Conservation (phyloP, 1,140 invertebrate species). For the Magallana gigas region DNA sequence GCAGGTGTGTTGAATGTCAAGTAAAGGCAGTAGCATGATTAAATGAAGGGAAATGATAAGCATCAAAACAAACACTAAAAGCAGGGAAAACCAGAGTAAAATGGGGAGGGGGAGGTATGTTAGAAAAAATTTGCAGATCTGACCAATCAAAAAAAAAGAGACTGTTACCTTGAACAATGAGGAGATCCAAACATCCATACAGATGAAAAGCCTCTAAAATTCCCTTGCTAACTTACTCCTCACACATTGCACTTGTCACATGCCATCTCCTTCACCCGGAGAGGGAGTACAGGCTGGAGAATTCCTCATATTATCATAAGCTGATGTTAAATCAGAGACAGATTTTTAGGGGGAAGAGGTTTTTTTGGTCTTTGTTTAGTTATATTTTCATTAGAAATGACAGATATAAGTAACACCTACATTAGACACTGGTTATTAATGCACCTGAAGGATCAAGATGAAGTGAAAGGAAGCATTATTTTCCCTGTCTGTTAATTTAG, state of each 20-base stretch:
- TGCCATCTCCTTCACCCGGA: conserved; percentile 6
- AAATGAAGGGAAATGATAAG: not conserved
- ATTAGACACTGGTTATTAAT: not conserved
- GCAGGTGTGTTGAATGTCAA: not conserved
- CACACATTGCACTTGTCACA: conserved; percentile 37
- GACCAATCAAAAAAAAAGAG: conserved; percentile 18
- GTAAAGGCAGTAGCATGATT: not conserved
- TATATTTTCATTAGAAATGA: not conserved
- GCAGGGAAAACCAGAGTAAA: too few species aligned
- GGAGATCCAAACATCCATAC: conserved; percentile 44
- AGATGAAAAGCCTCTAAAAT: conserved; percentile 30
- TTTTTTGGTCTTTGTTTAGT: not conserved
- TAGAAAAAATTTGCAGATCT: not conserved
- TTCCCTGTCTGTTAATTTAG: conserved; percentile 18
- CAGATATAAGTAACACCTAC: not conserved
- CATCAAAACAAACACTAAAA: not conserved
- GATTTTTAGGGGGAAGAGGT: not conserved
- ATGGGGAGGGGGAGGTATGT: not conserved
- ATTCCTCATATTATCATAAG: conserved; percentile 11
- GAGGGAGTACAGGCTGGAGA: not conserved
- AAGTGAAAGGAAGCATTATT: not conserved
- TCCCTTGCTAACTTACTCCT: not conserved
- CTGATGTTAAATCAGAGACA: conserved; percentile 29
- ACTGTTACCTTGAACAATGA: conserved; percentile 39
- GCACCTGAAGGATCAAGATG: not conserved